Evolutionary conservation across 2,113 vertebrate genomes (phyloP).

Genomic region (Notothenia rossii): DNA sequence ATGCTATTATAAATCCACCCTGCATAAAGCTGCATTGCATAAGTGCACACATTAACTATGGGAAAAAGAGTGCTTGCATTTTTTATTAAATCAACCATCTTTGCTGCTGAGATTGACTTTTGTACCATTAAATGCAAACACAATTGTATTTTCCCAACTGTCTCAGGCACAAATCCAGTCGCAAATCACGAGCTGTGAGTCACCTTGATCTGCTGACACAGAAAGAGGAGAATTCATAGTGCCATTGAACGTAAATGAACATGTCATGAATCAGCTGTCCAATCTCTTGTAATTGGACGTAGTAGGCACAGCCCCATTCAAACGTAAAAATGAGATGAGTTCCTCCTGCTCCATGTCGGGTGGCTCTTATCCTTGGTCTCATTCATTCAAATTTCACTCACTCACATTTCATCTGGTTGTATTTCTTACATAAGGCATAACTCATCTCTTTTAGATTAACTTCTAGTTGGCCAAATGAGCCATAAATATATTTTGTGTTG

Average conservation of each 20-base stretch:
- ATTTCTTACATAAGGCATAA: constrained; percentile 59
- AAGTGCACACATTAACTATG: constrained; percentile 10
- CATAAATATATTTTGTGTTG: constrained; percentile 67
- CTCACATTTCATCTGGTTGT: constrained; percentile 61
- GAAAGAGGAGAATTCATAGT: constrained; percentile 34
- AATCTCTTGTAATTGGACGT: constrained; percentile 54
- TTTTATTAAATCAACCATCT: constrained; percentile 8
- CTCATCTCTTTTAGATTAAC: constrained; percentile 70
- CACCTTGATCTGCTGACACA: not conserved
- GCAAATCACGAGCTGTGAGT: constrained; percentile 3
- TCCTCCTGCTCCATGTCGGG: constrained; percentile 3
- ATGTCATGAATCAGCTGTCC: constrained; percentile 52
- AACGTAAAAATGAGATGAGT: constrained; percentile 26
- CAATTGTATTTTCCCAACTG: not conserved
- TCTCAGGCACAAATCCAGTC: not conserved
- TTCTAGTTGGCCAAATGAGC: constrained; percentile 63
- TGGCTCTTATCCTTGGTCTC: constrained; percentile 30
- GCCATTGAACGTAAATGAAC: constrained; percentile 30
- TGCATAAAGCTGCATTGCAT: not conserved
- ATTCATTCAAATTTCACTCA: constrained; percentile 38
- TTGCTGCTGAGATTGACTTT: not conserved
- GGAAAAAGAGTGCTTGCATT: not conserved
- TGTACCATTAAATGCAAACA: not conserved
- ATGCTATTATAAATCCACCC: not conserved
- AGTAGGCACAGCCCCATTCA: constrained; percentile 12